phyloP scores from a whole-genome alignment of 2,113 vertebrate species.

The Mobula hypostoma region DNA sequence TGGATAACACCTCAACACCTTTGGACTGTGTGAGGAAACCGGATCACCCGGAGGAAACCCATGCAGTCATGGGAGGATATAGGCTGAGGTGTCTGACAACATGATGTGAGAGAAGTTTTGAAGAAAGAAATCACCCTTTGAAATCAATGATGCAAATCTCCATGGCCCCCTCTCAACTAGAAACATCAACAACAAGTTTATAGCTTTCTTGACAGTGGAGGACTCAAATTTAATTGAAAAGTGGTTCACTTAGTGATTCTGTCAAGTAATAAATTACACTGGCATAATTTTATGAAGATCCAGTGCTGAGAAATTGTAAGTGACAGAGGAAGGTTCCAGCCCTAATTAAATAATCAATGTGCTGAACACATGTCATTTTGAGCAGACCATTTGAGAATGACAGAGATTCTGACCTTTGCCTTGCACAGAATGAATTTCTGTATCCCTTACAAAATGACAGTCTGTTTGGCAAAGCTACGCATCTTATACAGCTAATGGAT shows the following conservation, averaged over 20 bases:
- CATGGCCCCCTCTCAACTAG: background rate
- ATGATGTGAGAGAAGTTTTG: background rate
- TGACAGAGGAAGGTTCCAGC: background rate
- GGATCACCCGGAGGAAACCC: no score
- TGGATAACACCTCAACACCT: no score
- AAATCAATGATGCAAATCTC: background rate
- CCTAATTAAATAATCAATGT: slow-evolving; percentile 1
- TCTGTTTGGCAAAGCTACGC: background rate
- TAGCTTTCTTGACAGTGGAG: background rate
- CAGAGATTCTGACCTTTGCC: slow-evolving; percentile 1
- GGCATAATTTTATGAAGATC: background rate
- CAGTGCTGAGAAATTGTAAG: background rate
- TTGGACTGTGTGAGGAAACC: no score
- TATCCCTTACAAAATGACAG: background rate
- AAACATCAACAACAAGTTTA: background rate
- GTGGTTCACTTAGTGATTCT: background rate
- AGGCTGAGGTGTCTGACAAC: background rate
- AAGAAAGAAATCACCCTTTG: background rate
- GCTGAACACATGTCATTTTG: slow-evolving; percentile 8
- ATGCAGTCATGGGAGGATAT: no score
- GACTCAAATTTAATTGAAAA: background rate
- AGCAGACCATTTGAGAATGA: background rate
- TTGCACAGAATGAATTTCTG: background rate
- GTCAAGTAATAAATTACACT: background rate
- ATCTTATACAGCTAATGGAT: background rate